Evolutionary conservation across 2,113 vertebrate species (phyloP).

Genomic region (Hyaena hyaena): DNA sequence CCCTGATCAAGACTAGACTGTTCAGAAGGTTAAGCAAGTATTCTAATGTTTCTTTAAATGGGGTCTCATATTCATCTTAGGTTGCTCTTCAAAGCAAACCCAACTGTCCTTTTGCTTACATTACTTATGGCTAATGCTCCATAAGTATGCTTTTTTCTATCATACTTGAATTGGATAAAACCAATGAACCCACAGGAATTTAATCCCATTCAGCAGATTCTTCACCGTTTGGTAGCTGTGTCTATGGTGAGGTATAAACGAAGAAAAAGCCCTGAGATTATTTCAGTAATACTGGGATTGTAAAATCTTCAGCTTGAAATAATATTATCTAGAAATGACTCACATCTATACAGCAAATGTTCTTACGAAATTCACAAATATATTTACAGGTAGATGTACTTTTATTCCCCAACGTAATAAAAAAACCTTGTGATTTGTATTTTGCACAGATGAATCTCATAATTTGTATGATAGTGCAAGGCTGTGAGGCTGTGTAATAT

Average conservation of each 20-base stretch:
- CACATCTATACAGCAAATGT: neutral
- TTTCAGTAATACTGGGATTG: neutral
- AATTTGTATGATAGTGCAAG: neutral
- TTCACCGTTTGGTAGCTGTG: neutral
- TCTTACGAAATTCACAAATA: conserved; percentile 23
- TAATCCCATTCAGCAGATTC: neutral
- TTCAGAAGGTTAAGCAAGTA: neutral
- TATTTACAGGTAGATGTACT: neutral
- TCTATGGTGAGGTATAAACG: neutral
- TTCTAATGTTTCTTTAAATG: neutral
- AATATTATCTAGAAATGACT: conserved; percentile 16
- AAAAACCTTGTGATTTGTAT: conserved; percentile 44
- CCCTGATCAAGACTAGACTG: neutral
- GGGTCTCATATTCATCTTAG: neutral
- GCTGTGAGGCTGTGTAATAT: neutral
- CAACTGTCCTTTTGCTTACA: neutral
- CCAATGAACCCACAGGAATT: neutral
- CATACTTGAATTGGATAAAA: conserved; percentile 16
- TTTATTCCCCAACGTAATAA: conserved; percentile 9
- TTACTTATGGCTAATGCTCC: neutral
- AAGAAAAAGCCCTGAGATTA: conserved; percentile 39
- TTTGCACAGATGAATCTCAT: neutral
- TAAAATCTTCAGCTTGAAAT: conserved; percentile 44
- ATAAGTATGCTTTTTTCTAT: neutral
- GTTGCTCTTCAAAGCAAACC: neutral